Base-by-base conservation (phyloP, 2,797 vertebrate genomes). In the Syngnathus rostellatus region DNA sequence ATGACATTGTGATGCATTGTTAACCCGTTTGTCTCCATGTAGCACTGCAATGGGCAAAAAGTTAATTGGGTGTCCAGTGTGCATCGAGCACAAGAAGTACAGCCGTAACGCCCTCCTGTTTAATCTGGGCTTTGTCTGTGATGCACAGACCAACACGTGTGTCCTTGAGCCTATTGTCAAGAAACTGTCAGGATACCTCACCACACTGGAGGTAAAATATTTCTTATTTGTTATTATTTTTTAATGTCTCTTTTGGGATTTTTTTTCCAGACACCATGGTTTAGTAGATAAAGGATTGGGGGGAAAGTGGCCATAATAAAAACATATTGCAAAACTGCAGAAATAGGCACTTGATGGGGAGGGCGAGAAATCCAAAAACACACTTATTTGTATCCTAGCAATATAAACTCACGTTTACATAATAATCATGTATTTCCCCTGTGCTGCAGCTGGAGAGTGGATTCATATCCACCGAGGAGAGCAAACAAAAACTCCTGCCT, bases 1-100 rank as follows among this genome's bases (percentile, higher is more conserved):
- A 14, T 50, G 11, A 14, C 23, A 25, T 17, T 17, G 14, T 57
- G 6, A 66, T 43, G 25, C 6, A 39, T 16, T 60, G 50, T 53
- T 38, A 51, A 39, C 17, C 0, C 43, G 51, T 64, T 67, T 59
- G 62, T 73, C 12, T 45, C 17, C 57, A 7, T 88, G 25, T 58
- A 99, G 97, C 62, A 98, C 97, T 0, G 95, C 97, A 21, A 98
- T 99, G 97, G 97, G 94, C 23, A 99, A 98, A 83, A 99, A 99
- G 81, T 86, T 99, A 61, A 99, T 98, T 0, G 97, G 97, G 12
- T 99, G 97, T 81, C 97, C 96, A 0, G 96, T 99, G 57, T 99
- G 97, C 83, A 99, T 99, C 0, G 97, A 99, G 72, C 94, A 99
- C 83, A 99, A 99, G 81, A 99, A 99, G 75, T 99, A 99, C 83